Evolutionary conservation across 2,888 invertebrate species (phyloP).

Genomic region (Congeria kusceri): DNA sequence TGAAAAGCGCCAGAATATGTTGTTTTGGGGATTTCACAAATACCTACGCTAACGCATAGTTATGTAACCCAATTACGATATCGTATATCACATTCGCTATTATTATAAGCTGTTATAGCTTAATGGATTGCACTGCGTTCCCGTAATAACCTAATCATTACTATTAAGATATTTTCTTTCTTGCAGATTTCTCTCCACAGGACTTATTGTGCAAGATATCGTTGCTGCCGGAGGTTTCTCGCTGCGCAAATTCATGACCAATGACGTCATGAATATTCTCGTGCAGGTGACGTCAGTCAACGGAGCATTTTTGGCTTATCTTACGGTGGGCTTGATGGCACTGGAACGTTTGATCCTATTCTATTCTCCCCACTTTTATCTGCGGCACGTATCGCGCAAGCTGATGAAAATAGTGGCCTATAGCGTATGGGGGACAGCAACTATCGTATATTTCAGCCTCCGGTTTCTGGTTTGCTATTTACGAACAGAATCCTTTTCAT

Average conservation of each 20-base stretch:
- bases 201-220: slow-evolving; percentile 29
- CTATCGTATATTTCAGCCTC: slow-evolving; percentile 18
- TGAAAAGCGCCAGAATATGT: no score
- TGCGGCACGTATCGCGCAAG: not conserved
- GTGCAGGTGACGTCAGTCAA: slow-evolving; percentile 23
- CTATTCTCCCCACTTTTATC: slow-evolving; percentile 32
- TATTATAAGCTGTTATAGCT: no score
- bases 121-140: no score
- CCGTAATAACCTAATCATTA: no score
- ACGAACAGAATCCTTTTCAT: not conserved
- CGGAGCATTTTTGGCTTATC: slow-evolving; percentile 25
- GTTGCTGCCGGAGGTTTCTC: slow-evolving; percentile 21
- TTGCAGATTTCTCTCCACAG: slow-evolving; percentile 30
- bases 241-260: slow-evolving; percentile 22
- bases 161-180: no score
- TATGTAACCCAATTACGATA: no score
- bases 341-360: slow-evolving; percentile 40
- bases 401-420: slow-evolving; percentile 12
- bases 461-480: slow-evolving; percentile 26
- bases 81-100: no score
- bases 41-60: no score
- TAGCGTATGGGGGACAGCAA: slow-evolving; percentile 12
- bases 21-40: no score
- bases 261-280: slow-evolving; percentile 24
- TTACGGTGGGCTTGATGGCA: slow-evolving; percentile 43